Conservation (phyloP, 2,113 vertebrate species). For the Benitochromis conjunctus region DNA sequence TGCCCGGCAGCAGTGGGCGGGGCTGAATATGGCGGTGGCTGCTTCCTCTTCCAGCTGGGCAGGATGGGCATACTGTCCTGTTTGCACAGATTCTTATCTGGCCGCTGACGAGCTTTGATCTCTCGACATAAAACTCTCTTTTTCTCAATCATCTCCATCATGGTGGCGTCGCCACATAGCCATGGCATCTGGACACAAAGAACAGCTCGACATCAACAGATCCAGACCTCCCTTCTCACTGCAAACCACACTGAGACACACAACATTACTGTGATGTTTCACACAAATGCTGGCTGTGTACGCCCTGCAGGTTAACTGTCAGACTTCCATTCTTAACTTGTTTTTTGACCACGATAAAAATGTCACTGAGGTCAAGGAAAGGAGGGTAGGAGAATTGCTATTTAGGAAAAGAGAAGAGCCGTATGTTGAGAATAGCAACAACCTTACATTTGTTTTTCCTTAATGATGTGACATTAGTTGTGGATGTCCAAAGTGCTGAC, state of each 20-base stretch:
- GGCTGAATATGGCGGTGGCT: constrained; percentile 87
- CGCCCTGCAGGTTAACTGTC: background rate
- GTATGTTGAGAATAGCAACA: background rate
- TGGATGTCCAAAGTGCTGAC: background rate
- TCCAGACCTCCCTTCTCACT: background rate
- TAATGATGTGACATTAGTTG: background rate
- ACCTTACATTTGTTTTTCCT: background rate
- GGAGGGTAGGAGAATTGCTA: too few relatives aligned
- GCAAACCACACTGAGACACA: background rate
- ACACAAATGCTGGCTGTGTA: background rate
- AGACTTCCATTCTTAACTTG: background rate
- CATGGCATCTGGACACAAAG: constrained; percentile 85
- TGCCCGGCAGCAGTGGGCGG: constrained; percentile 72
- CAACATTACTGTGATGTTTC: background rate
- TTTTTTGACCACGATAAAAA: background rate
- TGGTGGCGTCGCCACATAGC: constrained; percentile 90
- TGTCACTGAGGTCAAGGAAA: background rate
- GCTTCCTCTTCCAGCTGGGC: constrained; percentile 92
- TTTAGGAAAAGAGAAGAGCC: background rate
- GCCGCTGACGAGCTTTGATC: constrained; percentile 90
- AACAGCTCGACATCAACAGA: constrained; percentile 14
- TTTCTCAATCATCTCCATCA: constrained; percentile 98
- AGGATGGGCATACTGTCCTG: constrained; percentile 96
- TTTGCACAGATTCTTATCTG: constrained; percentile 91
- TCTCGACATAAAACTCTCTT: constrained; percentile 93